Conservation (phyloP, 64 coral and sea anemone species). For the Cladopsammia gracilis region DNA sequence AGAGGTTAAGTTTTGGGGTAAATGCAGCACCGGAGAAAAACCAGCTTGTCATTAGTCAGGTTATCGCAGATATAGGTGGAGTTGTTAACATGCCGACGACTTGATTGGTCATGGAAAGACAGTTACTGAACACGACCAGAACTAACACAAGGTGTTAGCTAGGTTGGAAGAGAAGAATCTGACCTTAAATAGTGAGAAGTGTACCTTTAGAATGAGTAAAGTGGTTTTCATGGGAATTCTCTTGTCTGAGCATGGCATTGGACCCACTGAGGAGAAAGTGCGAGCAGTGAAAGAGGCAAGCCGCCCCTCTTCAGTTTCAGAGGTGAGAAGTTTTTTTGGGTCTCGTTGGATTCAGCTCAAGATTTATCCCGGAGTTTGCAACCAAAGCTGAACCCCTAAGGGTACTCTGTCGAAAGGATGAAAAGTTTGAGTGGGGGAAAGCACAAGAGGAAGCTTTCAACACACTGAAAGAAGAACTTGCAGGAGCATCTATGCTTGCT, state of each 20-base stretch:
- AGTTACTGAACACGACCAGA: not conserved
- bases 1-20: conserved; percentile 30
- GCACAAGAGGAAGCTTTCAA: conserved; percentile 19
- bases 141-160: not conserved
- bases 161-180: conserved; percentile 13
- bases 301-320: not conserved
- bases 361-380: conserved; percentile 34
- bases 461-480: not conserved
- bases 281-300: conserved; percentile 19
- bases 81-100: not conserved
- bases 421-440: not conserved
- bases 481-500: not conserved
- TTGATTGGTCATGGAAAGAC: not conserved
- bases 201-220: too few relatives aligned
- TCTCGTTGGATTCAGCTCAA: conserved; percentile 21
- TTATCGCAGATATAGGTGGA: not conserved
- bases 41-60: conserved; percentile 54
- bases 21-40: conserved; percentile 51
- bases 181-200: not conserved
- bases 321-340: conserved; percentile 37
- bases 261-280: conserved; percentile 27
- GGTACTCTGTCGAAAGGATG: not conserved
- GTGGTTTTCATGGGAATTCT: too few relatives aligned
- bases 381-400: not conserved
- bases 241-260: conserved; percentile 34